These are phyloP conservation scores for Borostomias antarcticus DNA, from an alignment of 2,797 vertebrate species.

Conservation along the genomic window DNA sequence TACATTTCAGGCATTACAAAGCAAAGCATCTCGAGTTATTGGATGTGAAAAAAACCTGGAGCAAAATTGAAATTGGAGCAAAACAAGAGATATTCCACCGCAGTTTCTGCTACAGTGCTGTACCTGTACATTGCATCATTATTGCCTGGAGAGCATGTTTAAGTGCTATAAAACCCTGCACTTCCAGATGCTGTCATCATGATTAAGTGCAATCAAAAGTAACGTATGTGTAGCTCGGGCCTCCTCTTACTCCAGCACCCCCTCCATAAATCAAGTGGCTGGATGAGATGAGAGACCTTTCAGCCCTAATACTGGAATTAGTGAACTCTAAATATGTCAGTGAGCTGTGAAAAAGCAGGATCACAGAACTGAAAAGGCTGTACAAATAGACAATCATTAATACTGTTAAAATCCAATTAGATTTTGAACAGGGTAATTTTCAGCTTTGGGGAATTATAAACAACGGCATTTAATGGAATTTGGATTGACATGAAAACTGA, in stretches of 20 bases:
- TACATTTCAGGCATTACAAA: not conserved
- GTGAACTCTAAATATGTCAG: slow-evolving; percentile 29
- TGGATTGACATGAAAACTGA: slow-evolving; percentile 26
- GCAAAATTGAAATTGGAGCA: too few species aligned
- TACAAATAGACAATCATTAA: slow-evolving; percentile 33
- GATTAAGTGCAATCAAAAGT: slow-evolving; percentile 1
- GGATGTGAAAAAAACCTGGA: too few species aligned
- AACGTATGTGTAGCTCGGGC: not conserved
- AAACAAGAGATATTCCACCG: too few species aligned
- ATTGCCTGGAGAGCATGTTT: not conserved
- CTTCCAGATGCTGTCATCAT: slow-evolving; percentile 3
- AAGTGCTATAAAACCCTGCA: slow-evolving; percentile 16
- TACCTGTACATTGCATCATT: slow-evolving; percentile 7
- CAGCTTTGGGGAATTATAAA: slow-evolving; percentile 36
- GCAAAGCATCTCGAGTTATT: too few species aligned
- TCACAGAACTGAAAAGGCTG: slow-evolving; percentile 27
- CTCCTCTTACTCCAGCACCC: not conserved
- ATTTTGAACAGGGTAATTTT: slow-evolving; percentile 44
- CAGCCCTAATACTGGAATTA: slow-evolving; percentile 34
- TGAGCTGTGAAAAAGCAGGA: slow-evolving; percentile 28
- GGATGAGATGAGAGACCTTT: slow-evolving; percentile 34
- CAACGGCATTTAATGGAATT: slow-evolving; percentile 40
- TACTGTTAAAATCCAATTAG: slow-evolving; percentile 48
- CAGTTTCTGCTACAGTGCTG: slow-evolving; percentile 5
- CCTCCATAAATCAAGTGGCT: slow-evolving; percentile 21